Evolutionary conservation across 1,140 invertebrate species (phyloP).

Genomic region (Agrypnia vestita): DNA sequence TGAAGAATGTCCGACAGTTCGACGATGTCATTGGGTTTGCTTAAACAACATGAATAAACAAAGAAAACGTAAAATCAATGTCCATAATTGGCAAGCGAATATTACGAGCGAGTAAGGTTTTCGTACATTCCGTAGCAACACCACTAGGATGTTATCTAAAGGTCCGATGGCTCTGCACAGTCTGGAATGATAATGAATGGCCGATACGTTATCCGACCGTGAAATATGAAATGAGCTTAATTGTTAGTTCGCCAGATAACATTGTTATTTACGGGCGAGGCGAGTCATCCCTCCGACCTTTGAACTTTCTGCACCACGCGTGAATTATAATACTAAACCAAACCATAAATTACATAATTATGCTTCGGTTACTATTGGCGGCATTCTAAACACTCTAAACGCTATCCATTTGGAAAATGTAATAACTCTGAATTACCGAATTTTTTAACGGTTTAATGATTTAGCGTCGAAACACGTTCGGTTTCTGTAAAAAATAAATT

Average conservation of each 20-base stretch:
- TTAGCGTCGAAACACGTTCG: too few relatives aligned
- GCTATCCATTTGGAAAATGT: background rate
- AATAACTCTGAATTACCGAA: too few relatives aligned
- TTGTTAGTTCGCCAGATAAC: conserved; percentile 27
- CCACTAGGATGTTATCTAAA: conserved; percentile 18
- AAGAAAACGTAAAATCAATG: too few relatives aligned
- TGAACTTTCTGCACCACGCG: conserved; percentile 22
- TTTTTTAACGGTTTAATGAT: too few relatives aligned
- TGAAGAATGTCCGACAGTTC: too few relatives aligned
- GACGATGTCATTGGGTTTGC: too few relatives aligned
- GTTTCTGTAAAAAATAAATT: too few relatives aligned
- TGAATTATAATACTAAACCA: background rate
- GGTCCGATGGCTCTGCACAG: conserved; percentile 12
- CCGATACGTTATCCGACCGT: conserved; percentile 15
- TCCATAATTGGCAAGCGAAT: too few relatives aligned
- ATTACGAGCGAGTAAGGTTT: too few relatives aligned
- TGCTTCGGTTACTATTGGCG: background rate
- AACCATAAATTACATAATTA: conserved; percentile 1
- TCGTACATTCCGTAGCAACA: too few relatives aligned
- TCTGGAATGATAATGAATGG: conserved; percentile 19
- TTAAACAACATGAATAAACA: too few relatives aligned
- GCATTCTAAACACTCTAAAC: background rate
- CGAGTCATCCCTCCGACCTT: conserved; percentile 1
- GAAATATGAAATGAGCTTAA: conserved; percentile 42
- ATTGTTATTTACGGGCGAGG: conserved; percentile 2